A percentile compares a stretch with the other conserved stretches of the same genome.
phyloP scores from a whole-genome alignment of 1,140 invertebrate genomes.

The Drosophila simulans region DNA sequence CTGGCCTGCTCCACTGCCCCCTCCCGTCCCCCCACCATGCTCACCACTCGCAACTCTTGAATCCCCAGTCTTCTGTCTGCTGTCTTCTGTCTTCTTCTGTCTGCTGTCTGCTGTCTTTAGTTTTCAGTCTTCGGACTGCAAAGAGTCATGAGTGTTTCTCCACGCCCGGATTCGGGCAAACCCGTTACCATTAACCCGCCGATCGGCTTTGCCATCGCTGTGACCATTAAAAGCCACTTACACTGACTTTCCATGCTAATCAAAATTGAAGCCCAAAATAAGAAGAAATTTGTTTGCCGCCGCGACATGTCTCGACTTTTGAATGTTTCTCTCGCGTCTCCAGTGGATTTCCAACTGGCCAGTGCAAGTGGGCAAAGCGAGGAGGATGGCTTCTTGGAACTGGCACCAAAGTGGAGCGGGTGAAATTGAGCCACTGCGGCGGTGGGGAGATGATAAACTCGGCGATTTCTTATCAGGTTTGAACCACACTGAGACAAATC shows the following conservation, averaged over 20 bases:
- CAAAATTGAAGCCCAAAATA: constrained; percentile 22
- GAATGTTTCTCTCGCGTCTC: background rate
- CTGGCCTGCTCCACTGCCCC: constrained; percentile 37
- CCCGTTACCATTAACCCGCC: constrained; percentile 38
- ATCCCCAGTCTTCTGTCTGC: background rate
- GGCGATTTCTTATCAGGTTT: constrained; percentile 35
- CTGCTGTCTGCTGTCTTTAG: background rate
- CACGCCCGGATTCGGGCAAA: constrained; percentile 35
- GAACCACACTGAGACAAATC: background rate
- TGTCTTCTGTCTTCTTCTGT: background rate
- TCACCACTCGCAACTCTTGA: too few relatives aligned
- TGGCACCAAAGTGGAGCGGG: constrained; percentile 25
- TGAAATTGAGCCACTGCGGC: constrained; percentile 18
- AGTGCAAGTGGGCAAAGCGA: constrained; percentile 3
- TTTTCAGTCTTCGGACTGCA: background rate
- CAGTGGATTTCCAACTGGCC: constrained; percentile 33
- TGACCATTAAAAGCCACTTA: constrained; percentile 68
- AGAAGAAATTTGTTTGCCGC: constrained; percentile 54
- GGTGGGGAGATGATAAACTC: constrained; percentile 13
- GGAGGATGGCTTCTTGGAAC: constrained; percentile 18
- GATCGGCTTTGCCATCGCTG: constrained; percentile 67
- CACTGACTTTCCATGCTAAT: constrained; percentile 67
- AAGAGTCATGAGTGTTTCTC: constrained; percentile 9
- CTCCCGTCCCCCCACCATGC: background rate
- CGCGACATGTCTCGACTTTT: constrained; percentile 32